phyloP scores from a whole-genome alignment of 2,113 vertebrate genomes.

The Prolemur simus region DNA sequence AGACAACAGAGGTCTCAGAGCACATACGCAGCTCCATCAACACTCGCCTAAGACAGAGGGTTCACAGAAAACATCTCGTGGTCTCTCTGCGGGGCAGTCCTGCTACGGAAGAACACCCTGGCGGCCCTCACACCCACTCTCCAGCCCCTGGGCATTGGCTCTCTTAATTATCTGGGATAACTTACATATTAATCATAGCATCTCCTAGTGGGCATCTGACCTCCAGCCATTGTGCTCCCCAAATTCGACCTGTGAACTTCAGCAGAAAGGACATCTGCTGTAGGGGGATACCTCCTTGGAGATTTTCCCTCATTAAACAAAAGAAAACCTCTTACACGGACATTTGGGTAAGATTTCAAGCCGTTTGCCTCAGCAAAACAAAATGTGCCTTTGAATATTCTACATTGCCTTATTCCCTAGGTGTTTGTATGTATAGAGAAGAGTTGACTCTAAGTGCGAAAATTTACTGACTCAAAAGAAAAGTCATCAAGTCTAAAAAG shows the following conservation, averaged over 20 bases:
- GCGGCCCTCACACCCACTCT: slow-evolving; percentile 17
- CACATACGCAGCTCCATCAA: background rate
- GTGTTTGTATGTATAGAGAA: background rate
- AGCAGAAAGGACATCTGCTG: slow-evolving; percentile 74
- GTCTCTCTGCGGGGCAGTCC: background rate
- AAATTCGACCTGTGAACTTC: slow-evolving; percentile 68
- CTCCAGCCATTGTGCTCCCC: slow-evolving; percentile 68
- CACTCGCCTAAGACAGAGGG: background rate
- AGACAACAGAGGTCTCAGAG: background rate
- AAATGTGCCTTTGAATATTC: background rate
- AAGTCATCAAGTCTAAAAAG: slow-evolving; percentile 94
- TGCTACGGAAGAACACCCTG: background rate
- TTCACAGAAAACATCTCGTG: background rate
- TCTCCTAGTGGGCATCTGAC: slow-evolving; percentile 71
- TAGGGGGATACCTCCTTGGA: slow-evolving; percentile 50
- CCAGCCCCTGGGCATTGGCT: slow-evolving; percentile 7
- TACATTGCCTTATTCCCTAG: background rate
- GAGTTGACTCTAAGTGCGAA: slow-evolving; percentile 46
- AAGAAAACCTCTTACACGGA: slow-evolving; percentile 61
- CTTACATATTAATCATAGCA: slow-evolving; percentile 67
- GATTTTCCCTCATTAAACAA: slow-evolving; percentile 67
- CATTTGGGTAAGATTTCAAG: slow-evolving; percentile 14
- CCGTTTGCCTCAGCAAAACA: background rate
- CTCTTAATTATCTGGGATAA: slow-evolving; percentile 59
- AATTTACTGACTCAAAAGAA: slow-evolving; percentile 94